A percentile compares a stretch with the other conserved stretches of the same genome.
These are phyloP conservation scores for Zophobas morio DNA, from an alignment of 1,140 invertebrate genomes.

Conservation along the genomic window DNA sequence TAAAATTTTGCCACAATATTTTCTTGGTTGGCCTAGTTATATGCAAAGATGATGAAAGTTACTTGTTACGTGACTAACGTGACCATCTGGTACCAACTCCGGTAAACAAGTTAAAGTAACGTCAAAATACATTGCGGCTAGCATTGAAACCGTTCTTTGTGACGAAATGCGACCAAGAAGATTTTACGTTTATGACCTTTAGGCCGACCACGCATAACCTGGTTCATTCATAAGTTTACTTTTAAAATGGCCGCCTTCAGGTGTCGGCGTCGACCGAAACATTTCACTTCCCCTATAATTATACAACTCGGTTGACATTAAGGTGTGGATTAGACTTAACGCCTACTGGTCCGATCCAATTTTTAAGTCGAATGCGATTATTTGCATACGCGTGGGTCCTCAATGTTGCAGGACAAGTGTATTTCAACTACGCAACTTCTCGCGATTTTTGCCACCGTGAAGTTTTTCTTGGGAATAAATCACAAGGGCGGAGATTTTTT, in stretches of 20 bases:
- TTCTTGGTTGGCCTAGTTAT: slow-evolving; percentile 36
- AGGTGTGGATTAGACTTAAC: slow-evolving; percentile 34
- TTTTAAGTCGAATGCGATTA: slow-evolving; percentile 32
- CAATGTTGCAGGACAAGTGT: slow-evolving; percentile 24
- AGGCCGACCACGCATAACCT: slow-evolving; percentile 13
- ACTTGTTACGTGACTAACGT: slow-evolving; percentile 27
- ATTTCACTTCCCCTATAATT: slow-evolving; percentile 44
- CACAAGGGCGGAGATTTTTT: slow-evolving; percentile 2
- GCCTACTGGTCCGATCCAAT: slow-evolving; percentile 10
- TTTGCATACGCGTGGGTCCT: slow-evolving; percentile 31
- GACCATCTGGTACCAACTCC: slow-evolving; percentile 38
- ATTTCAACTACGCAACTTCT: slow-evolving; percentile 8
- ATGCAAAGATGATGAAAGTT: slow-evolving; percentile 35
- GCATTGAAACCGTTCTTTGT: slow-evolving; percentile 20
- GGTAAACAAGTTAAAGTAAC: slow-evolving; percentile 24
- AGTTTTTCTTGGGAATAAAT: neutral
- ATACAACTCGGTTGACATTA: slow-evolving; percentile 43
- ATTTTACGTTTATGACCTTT: slow-evolving; percentile 47
- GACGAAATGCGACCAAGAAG: slow-evolving; percentile 10
- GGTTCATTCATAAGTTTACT: slow-evolving; percentile 45
- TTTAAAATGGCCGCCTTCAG: slow-evolving; percentile 22
- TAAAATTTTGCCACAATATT: slow-evolving; percentile 32
- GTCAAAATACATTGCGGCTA: slow-evolving; percentile 5
- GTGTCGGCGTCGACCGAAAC: slow-evolving; percentile 38
- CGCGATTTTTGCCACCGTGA: neutral